Evolutionary conservation across 2,797 vertebrate species (phyloP).

Genomic region (Urophycis tenuis): DNA sequence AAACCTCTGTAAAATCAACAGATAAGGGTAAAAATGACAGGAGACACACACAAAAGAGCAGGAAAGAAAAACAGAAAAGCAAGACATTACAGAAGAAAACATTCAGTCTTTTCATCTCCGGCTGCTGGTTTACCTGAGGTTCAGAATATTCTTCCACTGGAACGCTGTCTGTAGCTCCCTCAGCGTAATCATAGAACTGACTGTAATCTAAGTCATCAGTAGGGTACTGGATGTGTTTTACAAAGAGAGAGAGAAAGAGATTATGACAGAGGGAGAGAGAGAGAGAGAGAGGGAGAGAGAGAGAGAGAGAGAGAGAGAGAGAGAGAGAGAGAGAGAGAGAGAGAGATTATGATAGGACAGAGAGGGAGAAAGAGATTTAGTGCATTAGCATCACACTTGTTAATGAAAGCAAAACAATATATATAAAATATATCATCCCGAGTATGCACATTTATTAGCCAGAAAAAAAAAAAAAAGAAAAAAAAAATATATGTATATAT

Average conservation of each 20-base stretch:
- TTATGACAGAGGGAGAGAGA: slow-evolving; percentile 45
- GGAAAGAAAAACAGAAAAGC: slow-evolving; percentile 23
- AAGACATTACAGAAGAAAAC: slow-evolving; percentile 28
- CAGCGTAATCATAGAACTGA: slow-evolving; percentile 90
- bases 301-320: slow-evolving; percentile 50
- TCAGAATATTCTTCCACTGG: slow-evolving; percentile 82
- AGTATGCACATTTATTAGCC: neutral
- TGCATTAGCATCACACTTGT: slow-evolving; percentile 26
- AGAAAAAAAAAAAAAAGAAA: too few species aligned
- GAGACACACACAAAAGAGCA: slow-evolving; percentile 37
- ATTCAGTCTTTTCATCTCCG: slow-evolving; percentile 33
- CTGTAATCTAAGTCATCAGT: slow-evolving; percentile 88
- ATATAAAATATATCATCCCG: slow-evolving; percentile 3
- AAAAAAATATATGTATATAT: too few species aligned
- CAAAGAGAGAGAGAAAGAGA: slow-evolving; percentile 49
- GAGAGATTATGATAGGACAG: slow-evolving; percentile 38
- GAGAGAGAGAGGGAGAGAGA: slow-evolving; percentile 49
- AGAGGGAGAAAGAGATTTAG: slow-evolving; percentile 43
- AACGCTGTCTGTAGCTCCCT: slow-evolving; percentile 78
- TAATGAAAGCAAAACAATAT: neutral
- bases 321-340: slow-evolving; percentile 46
- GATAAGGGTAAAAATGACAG: slow-evolving; percentile 29
- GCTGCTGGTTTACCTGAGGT: slow-evolving; percentile 83
- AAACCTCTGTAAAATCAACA: slow-evolving; percentile 27
- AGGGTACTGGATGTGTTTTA: slow-evolving; percentile 77